These are phyloP conservation scores for Axea sp. DNA, from an alignment of 2,888 invertebrate genomes.

Conservation along the genomic window DNA sequence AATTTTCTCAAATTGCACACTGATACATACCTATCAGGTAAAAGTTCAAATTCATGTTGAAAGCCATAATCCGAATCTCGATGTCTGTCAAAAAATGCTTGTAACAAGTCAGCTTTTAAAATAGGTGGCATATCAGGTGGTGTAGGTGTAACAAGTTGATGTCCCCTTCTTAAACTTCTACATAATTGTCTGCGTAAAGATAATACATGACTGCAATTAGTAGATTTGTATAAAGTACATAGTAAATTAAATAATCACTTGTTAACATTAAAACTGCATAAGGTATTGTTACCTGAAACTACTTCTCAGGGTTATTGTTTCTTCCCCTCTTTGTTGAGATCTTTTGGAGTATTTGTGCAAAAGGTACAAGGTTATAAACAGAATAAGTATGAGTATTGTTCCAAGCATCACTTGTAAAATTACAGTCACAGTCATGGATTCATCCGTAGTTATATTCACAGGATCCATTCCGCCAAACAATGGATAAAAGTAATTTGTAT, in stretches of 20 bases:
- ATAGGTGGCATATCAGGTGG: slow-evolving; percentile 92
- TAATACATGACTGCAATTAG: slow-evolving; percentile 56
- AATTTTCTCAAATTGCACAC: no score
- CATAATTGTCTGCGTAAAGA: slow-evolving; percentile 81
- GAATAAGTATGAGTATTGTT: slow-evolving; percentile 83
- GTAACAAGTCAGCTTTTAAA: slow-evolving; percentile 85
- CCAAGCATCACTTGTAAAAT: slow-evolving; percentile 86
- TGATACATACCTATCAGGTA: slow-evolving; percentile 85
- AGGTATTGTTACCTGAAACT: slow-evolving; percentile 82
- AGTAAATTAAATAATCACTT: not conserved
- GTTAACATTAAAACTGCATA: no score
- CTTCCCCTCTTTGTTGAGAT: slow-evolving; percentile 84
- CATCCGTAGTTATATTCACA: slow-evolving; percentile 77
- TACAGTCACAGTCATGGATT: slow-evolving; percentile 81
- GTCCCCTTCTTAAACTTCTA: slow-evolving; percentile 85
- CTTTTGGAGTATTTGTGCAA: slow-evolving; percentile 85
- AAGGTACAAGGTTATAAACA: slow-evolving; percentile 84
- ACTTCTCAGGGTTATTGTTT: slow-evolving; percentile 84
- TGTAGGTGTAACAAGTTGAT: slow-evolving; percentile 83
- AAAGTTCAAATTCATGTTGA: slow-evolving; percentile 92
- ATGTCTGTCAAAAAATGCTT: slow-evolving; percentile 90
- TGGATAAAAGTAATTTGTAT: slow-evolving; percentile 87
- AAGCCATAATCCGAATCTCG: slow-evolving; percentile 94
- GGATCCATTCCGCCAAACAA: slow-evolving; percentile 85
- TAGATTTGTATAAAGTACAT: slow-evolving; percentile 23